These are phyloP conservation scores for Orchesella cincta DNA, from an alignment of 1,140 invertebrate genomes.

Conservation along the genomic window DNA sequence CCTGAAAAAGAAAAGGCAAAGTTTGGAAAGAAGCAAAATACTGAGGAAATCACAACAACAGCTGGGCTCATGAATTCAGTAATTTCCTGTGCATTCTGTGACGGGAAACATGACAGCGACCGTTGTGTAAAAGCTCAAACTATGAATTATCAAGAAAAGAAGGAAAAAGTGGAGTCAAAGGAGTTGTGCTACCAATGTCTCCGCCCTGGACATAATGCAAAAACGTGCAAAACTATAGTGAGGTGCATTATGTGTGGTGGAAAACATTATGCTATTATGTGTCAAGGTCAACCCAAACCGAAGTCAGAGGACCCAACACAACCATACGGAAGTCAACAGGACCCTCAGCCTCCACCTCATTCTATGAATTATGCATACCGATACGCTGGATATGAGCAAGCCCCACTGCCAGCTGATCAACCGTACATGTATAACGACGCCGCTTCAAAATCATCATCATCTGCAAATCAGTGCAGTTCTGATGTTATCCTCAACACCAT, in stretches of 20 bases:
- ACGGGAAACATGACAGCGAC: not conserved
- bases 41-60: constrained; percentile 25
- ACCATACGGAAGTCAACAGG: not conserved
- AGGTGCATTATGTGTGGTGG: not conserved
- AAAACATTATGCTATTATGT: not conserved
- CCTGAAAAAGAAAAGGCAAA: no score
- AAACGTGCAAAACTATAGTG: not conserved
- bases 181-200: not conserved
- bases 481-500: not conserved
- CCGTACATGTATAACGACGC: no score
- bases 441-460: not conserved
- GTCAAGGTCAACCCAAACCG: not conserved
- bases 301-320: not conserved
- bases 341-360: not conserved
- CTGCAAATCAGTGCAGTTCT: not conserved
- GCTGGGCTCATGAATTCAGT: constrained; percentile 26
- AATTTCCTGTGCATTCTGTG: constrained; percentile 31
- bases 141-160: not conserved
- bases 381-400: not conserved
- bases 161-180: not conserved
- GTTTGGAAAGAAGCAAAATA: no score
- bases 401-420: not conserved
- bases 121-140: not conserved
- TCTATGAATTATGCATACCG: not conserved
- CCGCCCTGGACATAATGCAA: not conserved